phyloP scores from a whole-genome alignment of 2,888 invertebrate species.

The Brachyptera putata region DNA sequence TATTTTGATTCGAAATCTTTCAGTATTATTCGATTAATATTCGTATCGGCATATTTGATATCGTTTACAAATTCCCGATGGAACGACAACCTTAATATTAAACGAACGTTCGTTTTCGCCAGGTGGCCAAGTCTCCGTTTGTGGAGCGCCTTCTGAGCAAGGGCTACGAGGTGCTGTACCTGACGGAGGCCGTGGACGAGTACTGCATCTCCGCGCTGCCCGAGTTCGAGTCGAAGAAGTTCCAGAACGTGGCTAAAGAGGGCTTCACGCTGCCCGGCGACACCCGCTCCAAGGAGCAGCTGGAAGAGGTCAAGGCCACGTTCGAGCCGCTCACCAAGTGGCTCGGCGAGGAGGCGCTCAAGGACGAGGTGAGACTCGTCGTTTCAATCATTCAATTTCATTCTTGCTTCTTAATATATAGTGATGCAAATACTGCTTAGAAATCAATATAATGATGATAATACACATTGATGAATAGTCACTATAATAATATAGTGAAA shows the following conservation, averaged over 20 bases:
- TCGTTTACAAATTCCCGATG: too few relatives aligned
- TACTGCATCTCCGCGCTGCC: slow-evolving; percentile 94
- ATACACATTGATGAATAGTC: too few relatives aligned
- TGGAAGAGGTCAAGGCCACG: slow-evolving; percentile 69
- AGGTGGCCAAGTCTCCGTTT: slow-evolving; percentile 86
- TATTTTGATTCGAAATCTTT: too few relatives aligned
- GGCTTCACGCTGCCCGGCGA: slow-evolving; percentile 77
- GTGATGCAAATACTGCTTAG: too few relatives aligned
- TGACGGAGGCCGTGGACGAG: slow-evolving; percentile 97
- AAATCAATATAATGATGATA: too few relatives aligned
- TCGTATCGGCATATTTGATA: too few relatives aligned
- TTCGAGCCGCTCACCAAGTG: slow-evolving; percentile 90
- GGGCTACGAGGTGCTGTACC: slow-evolving; percentile 91
- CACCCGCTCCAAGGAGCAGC: slow-evolving; percentile 59
- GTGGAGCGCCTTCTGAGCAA: slow-evolving; percentile 89
- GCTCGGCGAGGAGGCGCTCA: slow-evolving; percentile 77
- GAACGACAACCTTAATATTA: too few relatives aligned
- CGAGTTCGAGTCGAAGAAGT: slow-evolving; percentile 97
- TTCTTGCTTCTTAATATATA: too few relatives aligned
- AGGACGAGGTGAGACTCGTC: slow-evolving; percentile 57
- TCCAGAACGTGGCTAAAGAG: slow-evolving; percentile 99
- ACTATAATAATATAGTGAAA: too few relatives aligned
- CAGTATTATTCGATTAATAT: too few relatives aligned
- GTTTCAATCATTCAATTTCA: too few relatives aligned
- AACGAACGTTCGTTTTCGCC: too few relatives aligned